phyloP scores from a whole-genome alignment of 2,797 vertebrate genomes.

The Trachops cirrhosus region DNA sequence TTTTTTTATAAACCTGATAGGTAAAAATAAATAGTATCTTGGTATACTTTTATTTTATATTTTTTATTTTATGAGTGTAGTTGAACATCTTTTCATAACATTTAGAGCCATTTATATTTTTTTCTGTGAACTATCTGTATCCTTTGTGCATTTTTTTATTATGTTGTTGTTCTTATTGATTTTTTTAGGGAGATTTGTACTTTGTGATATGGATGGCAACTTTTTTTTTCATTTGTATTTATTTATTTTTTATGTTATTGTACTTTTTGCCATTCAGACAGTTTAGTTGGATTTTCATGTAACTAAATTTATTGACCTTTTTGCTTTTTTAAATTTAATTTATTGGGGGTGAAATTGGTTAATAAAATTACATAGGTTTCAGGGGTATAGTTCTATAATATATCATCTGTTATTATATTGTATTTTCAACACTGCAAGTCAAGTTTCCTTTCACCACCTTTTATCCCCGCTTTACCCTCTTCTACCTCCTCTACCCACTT shows the following conservation, averaged over 20 bases:
- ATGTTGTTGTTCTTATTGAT: neutral
- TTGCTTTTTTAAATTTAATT: neutral
- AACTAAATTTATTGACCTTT: slow-evolving; percentile 29
- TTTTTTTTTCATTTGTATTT: slow-evolving; percentile 23
- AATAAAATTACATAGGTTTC: neutral
- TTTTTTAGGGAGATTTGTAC: neutral
- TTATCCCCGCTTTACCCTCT: neutral
- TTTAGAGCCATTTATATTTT: slow-evolving; percentile 32
- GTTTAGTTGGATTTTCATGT: slow-evolving; percentile 29
- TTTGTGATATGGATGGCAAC: neutral
- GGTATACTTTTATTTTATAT: neutral
- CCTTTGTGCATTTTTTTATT: slow-evolving; percentile 26
- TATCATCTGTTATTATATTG: neutral
- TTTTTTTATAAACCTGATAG: slow-evolving; percentile 15
- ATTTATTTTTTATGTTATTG: neutral
- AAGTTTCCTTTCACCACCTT: neutral
- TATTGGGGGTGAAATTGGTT: neutral
- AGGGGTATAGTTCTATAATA: neutral
- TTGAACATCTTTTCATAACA: neutral
- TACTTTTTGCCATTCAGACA: neutral
- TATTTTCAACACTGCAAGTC: neutral
- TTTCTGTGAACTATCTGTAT: neutral
- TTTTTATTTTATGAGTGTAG: slow-evolving; percentile 1
- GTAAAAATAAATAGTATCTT: slow-evolving; percentile 16
- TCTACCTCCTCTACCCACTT: neutral